Base-by-base conservation (phyloP, 2,797 vertebrate species). In the Microctenopoma lineatum region DNA sequence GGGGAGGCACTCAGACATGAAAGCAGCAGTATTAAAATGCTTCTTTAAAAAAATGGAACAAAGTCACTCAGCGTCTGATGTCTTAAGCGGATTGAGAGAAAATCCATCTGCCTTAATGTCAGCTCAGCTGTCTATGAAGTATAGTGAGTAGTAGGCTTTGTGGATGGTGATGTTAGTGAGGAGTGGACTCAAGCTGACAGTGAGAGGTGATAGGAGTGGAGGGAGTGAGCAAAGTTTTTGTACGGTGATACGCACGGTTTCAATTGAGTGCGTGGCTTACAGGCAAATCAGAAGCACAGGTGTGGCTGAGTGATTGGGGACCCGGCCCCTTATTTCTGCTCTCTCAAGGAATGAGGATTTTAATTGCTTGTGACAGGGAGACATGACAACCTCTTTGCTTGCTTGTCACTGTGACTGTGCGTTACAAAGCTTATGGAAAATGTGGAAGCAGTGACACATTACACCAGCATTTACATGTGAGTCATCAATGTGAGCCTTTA, bases 1-100 rank as follows among this genome's bases (percentile, higher is more conserved):
- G 74, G 89, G 92, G 88, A 90, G 83, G 87, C 92, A 90, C 90
- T 92, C 87, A 87, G 68, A 93, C 90, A 91, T 93, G 90, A 94
- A 93, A 93, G 91, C 79, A 74, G 77, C 62, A 67, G 83, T 89
- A 92, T 90, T 92, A 92, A 92, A 93, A 94, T 87, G 73, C 75
- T 86, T 85, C 84, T 92, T 90, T 77, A 82, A 92, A 88, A 21
- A 89, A 92, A 92, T 83, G 82, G 70, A 89, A 90, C 83, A 90
- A 91, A 93, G 90, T 91, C 84, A 76, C 83, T 78, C 64, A 74
- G 79, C 75, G 80, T 91, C 87, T 92, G 89, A 93, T 93, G 92
- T 93, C 90, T 93, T 94, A 93, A 94, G 92, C 92, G 88, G 92
- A 94, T 93, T 92, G 92, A 92, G 89, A 86, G 88, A 90, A 91